A percentile compares a stretch with the other conserved stretches of the same genome.
phyloP scores from a whole-genome alignment of 1,140 invertebrate species.

The Samia ricini region DNA sequence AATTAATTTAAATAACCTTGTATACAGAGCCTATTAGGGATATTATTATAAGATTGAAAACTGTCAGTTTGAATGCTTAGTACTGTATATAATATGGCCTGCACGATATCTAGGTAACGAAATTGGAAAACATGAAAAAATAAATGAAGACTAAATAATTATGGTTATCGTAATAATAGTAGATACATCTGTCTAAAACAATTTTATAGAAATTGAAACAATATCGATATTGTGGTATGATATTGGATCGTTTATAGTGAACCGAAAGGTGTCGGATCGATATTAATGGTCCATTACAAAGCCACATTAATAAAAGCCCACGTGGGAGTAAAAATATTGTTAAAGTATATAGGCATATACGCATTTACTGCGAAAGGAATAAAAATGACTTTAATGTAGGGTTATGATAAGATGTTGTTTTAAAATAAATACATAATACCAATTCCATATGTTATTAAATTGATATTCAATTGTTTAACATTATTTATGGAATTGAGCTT shows the following conservation, averaged over 20 bases:
- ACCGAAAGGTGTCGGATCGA: constrained; percentile 19
- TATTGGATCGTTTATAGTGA: constrained; percentile 16
- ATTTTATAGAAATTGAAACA: neutral
- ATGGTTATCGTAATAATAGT: neutral
- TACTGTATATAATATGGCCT: too few relatives aligned
- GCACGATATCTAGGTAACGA: too few relatives aligned
- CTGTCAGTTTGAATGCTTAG: too few relatives aligned
- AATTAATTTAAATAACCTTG: too few relatives aligned
- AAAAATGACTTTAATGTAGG: neutral
- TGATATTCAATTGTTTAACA: too few relatives aligned
- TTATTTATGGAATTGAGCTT: too few relatives aligned
- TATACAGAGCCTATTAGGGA: too few relatives aligned
- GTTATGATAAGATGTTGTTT: neutral
- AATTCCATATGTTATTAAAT: too few relatives aligned
- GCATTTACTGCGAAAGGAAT: constrained; percentile 12
- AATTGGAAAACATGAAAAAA: neutral
- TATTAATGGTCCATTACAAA: constrained; percentile 19
- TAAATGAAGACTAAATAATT: neutral
- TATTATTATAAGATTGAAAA: too few relatives aligned
- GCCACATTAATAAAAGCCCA: constrained; percentile 19
- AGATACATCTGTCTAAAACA: neutral
- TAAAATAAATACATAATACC: neutral
- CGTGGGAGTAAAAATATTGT: constrained; percentile 8
- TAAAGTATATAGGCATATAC: constrained; percentile 11
- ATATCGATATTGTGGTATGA: neutral